Base-by-base conservation (phyloP, 2,113 vertebrate species). In the Scytalopus superciliaris region DNA sequence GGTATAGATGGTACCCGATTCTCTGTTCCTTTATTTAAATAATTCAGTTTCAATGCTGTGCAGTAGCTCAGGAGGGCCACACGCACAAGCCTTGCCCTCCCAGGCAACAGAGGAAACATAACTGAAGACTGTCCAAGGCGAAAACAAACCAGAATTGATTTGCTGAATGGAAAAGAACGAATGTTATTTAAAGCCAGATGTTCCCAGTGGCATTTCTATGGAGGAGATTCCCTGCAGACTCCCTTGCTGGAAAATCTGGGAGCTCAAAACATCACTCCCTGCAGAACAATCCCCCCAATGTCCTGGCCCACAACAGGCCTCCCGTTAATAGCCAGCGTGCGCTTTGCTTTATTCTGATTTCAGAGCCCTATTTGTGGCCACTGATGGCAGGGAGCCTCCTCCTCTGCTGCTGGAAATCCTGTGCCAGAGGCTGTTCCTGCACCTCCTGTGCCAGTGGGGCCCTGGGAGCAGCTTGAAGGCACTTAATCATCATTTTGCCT, bases 151-250 rank as follows among this genome's bases (percentile, higher is more conserved):
- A 56, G 73, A 79, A 89, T 57, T 81, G 93, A 78, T 81, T 83
- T 56, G 72, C 73, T 92, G 3, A 75, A 84, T 73, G 79, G 82
- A 37, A 75, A 72, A 86, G 75, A 68, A 35, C 0, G 16, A 19
- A 40, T 4, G 27, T 83, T 92, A 78, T 90, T 94, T 84, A 75
- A 93, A 95, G 87, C 90, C 95, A 96, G 93, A 96, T 94, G 95
- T 88, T 94, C 68, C 90, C 88, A 60, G 79, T 84, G 88, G 64
- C 82, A 64, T 89, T 84, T 75, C 27, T 22, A 3, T 64, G 80
- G 93, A 78, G 85, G 73, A 96, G 93, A 70, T 78, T 96, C 92
- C 88, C 83, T 74, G 76, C 92, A 94, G 92, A n/a, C 79, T 63
- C 12, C 28, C 33, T 39, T 1, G 0, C 11, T 97, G 93, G 91